A percentile compares a stretch with the other conserved stretches of the same genome.
Conservation (phyloP, 2,113 vertebrate genomes). For the Jacana jacana region DNA sequence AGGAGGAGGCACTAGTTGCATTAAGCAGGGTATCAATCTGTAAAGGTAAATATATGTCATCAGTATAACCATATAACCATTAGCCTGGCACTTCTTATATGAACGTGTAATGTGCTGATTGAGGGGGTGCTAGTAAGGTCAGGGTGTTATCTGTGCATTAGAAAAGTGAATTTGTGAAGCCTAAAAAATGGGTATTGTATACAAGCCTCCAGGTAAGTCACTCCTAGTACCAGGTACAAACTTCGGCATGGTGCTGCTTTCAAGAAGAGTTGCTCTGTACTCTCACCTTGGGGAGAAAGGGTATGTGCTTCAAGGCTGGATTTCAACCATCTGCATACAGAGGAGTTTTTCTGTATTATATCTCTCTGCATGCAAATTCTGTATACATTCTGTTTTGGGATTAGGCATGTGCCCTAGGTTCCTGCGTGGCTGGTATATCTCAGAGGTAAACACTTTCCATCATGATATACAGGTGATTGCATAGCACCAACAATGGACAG, state of each 20-base stretch:
- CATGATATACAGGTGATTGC: background rate
- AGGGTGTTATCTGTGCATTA: background rate
- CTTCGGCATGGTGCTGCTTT: background rate
- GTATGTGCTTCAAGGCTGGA: background rate
- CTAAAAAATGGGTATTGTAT: background rate
- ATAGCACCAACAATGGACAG: background rate
- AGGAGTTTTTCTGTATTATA: background rate
- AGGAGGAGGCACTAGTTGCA: background rate
- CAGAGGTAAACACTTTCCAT: background rate
- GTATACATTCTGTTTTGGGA: background rate
- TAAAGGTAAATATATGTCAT: background rate
- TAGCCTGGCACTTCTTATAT: background rate
- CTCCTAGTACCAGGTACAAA: background rate
- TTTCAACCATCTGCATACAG: background rate
- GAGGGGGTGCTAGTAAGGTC: background rate
- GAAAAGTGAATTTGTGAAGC: background rate
- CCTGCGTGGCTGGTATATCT: background rate
- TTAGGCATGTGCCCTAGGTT: background rate
- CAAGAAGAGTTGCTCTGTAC: background rate
- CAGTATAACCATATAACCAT: fast-evolving
- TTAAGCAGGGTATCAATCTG: background rate
- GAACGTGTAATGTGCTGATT: background rate
- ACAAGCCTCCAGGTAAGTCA: background rate
- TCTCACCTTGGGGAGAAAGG: background rate
- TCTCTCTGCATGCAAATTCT: fast-evolving